A percentile compares a stretch with the other conserved stretches of the same genome.
Conservation (phyloP, 2,888 invertebrate genomes). For the Tipula unca region DNA sequence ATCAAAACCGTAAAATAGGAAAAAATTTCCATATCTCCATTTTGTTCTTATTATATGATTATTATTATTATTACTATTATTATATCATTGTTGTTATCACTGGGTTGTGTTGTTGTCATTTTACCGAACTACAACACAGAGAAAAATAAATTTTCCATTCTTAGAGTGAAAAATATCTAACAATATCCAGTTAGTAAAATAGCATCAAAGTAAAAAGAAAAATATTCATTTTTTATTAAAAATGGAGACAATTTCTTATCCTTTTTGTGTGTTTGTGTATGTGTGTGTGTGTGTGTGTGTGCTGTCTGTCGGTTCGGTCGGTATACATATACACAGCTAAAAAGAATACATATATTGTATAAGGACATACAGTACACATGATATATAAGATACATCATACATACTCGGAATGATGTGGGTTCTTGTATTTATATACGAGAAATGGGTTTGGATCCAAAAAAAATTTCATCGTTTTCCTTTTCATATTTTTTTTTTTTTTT, state of each 20-base stretch:
- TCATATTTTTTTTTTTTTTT: not conserved
- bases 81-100: not conserved
- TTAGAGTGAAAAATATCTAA: not conserved
- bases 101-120: not conserved
- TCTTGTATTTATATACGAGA: not conserved
- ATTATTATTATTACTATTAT: not conserved
- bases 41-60: conserved; percentile 8
- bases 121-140: not conserved
- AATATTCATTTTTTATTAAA: not conserved
- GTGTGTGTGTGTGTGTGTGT: not conserved
- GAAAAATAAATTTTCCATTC: not conserved
- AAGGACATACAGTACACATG: not conserved
- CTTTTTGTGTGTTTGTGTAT: not conserved
- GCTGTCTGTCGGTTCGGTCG: not conserved
- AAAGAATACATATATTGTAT: not conserved
- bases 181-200: not conserved
- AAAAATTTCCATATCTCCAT: conserved; percentile 9
- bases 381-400: not conserved
- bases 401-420: not conserved
- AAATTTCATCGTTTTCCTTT: not conserved
- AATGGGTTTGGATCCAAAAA: not conserved
- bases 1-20: not conserved
- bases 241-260: not conserved
- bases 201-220: not conserved
- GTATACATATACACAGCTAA: not conserved